Evolutionary conservation across 1,140 invertebrate species (phyloP).

Genomic region (Drosophila pseudoobscura): DNA sequence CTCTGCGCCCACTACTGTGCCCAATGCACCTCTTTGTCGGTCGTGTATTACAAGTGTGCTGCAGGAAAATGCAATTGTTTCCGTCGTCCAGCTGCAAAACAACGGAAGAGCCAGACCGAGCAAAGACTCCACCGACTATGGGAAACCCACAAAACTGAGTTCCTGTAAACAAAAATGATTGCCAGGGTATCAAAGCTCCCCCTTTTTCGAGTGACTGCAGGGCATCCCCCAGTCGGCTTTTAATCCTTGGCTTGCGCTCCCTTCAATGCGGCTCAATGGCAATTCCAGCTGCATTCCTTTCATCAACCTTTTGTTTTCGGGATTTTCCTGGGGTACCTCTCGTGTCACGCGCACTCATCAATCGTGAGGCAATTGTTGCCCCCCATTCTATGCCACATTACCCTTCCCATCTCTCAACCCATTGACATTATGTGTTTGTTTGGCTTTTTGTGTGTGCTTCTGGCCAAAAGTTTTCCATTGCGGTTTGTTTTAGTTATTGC

Average conservation of each 20-base stretch:
- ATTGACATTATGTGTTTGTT: not conserved
- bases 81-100: not conserved
- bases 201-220: too few relatives aligned
- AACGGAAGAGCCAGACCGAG: too few relatives aligned
- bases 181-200: too few relatives aligned
- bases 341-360: slow-evolving; percentile 38
- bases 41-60: slow-evolving; percentile 10
- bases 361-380: not conserved
- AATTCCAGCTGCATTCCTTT: slow-evolving; percentile 7
- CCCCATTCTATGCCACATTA: not conserved
- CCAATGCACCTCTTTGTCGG: too few relatives aligned
- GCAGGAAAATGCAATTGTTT: slow-evolving; percentile 20
- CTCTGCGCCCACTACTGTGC: too few relatives aligned
- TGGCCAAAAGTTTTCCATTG: slow-evolving; percentile 54
- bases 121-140: not conserved
- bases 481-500: slow-evolving; percentile 60
- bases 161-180: too few relatives aligned
- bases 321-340: slow-evolving; percentile 14
- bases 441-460: slow-evolving; percentile 8
- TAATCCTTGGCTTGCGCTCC: not conserved
- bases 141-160: not conserved
- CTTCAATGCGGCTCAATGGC: not conserved
- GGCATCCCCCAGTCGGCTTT: not conserved
- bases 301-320: slow-evolving; percentile 23
- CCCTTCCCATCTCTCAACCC: not conserved